A percentile compares a stretch with the other conserved stretches of the same genome.
Evolutionary conservation across 92 coral and sea anemone genomes (phyloP).

Genomic region (Montipora capitata): DNA sequence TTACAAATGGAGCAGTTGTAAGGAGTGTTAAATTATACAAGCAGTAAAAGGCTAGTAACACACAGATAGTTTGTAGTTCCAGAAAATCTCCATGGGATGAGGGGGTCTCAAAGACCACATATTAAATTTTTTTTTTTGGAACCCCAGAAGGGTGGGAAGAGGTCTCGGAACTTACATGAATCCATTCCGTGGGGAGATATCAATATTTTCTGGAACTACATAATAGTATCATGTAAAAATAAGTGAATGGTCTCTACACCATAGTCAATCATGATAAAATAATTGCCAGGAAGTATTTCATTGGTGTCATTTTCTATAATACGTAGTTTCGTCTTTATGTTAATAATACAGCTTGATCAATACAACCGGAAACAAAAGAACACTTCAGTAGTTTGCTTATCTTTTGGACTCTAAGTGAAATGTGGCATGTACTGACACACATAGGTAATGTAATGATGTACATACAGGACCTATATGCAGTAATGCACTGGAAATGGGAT

Average conservation of each 20-base stretch:
- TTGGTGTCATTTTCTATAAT: neutral
- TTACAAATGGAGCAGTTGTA: neutral
- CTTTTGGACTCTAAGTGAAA: neutral
- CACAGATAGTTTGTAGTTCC: neutral
- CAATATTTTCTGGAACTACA: neutral
- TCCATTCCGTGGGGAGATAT: constrained; percentile 4
- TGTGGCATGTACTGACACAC: neutral
- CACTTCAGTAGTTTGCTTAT: neutral
- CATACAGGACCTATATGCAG: neutral
- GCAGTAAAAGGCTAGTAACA: constrained; percentile 4
- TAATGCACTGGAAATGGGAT: constrained; percentile 6
- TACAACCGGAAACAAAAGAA: neutral
- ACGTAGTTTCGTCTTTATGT: neutral
- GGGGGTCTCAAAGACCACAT: neutral
- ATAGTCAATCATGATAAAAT: constrained; percentile 6
- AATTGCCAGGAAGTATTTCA: constrained; percentile 1
- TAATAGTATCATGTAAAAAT: neutral
- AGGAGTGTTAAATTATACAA: constrained; percentile 3
- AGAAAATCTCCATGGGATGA: constrained; percentile 4
- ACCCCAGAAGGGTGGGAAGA: neutral
- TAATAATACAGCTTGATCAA: neutral
- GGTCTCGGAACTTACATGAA: constrained; percentile 4
- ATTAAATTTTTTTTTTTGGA: too few relatives aligned
- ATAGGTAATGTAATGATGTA: neutral
- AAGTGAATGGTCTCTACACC: neutral